Evolutionary conservation across 2,888 invertebrate species (phyloP).

Genomic region (Mesorhabditis spiculigera): DNA sequence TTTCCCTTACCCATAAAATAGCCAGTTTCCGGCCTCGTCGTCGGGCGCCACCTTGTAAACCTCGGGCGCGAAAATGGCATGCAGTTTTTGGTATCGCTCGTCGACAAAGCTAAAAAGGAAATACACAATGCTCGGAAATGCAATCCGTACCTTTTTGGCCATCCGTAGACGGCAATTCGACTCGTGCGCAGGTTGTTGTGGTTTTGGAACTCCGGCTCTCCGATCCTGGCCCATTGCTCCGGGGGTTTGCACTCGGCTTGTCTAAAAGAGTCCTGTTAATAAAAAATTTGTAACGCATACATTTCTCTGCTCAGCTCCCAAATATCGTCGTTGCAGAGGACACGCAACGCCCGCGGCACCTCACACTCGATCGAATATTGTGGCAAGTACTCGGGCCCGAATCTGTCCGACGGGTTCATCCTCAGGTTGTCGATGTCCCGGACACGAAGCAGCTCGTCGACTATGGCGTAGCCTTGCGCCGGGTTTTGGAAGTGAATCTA

Average conservation of each 20-base stretch:
- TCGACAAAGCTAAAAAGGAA: neutral
- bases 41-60: neutral
- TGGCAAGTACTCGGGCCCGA: neutral
- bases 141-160: neutral
- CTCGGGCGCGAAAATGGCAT: neutral
- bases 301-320: neutral
- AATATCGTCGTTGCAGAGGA: neutral
- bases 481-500: neutral
- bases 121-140: neutral
- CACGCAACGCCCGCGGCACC: neutral
- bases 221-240: too few species aligned
- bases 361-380: neutral
- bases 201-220: too few species aligned
- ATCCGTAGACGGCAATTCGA: slow-evolving; percentile 1
- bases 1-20: neutral
- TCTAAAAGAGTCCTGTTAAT: too few species aligned
- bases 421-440: neutral
- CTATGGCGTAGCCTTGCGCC: neutral
- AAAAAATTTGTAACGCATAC: neutral
- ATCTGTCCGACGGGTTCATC: neutral
- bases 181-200: neutral
- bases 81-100: neutral
- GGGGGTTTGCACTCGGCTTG: too few species aligned
- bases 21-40: neutral
- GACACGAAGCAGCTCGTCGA: neutral